Evolutionary conservation across 2,888 invertebrate species (phyloP).

Genomic region (Hedya salicella): DNA sequence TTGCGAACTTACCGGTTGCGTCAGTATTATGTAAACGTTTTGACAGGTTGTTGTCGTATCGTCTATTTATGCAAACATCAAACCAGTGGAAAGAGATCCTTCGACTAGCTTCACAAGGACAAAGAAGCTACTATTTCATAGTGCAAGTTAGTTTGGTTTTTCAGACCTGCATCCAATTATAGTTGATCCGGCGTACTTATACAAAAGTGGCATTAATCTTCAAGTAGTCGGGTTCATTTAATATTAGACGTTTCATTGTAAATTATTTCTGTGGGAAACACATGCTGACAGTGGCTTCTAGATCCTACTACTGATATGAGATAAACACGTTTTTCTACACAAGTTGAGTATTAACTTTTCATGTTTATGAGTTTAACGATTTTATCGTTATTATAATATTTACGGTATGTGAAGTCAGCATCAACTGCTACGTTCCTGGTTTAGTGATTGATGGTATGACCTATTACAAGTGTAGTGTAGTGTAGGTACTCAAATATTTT

Average conservation of each 20-base stretch:
- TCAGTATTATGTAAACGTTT: conserved; percentile 68
- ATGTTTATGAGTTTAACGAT: conserved; percentile 1
- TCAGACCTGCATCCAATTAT: conserved; percentile 46
- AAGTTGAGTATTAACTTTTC: conserved; percentile 43
- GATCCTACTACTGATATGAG: conserved; percentile 51
- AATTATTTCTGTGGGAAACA: conserved; percentile 58
- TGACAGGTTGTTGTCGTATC: conserved; percentile 63
- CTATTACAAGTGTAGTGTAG: too few species aligned
- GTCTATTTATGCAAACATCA: conserved; percentile 61
- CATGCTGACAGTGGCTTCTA: conserved; percentile 52
- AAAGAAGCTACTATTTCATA: neutral
- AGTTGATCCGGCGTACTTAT: conserved; percentile 2
- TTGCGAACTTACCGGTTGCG: conserved; percentile 53
- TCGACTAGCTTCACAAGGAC: conserved; percentile 1
- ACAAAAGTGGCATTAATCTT: neutral
- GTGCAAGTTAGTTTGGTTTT: conserved; percentile 47
- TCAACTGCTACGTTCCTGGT: too few species aligned
- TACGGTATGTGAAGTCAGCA: neutral
- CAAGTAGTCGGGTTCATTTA: neutral
- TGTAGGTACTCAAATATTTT: too few species aligned
- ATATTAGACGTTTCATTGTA: conserved; percentile 9
- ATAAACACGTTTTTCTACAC: conserved; percentile 59
- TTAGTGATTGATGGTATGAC: too few species aligned
- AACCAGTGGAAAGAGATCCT: conserved; percentile 53
- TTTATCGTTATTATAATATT: neutral